phyloP scores from a whole-genome alignment of 2,888 invertebrate species.

The Athalia cordata region DNA sequence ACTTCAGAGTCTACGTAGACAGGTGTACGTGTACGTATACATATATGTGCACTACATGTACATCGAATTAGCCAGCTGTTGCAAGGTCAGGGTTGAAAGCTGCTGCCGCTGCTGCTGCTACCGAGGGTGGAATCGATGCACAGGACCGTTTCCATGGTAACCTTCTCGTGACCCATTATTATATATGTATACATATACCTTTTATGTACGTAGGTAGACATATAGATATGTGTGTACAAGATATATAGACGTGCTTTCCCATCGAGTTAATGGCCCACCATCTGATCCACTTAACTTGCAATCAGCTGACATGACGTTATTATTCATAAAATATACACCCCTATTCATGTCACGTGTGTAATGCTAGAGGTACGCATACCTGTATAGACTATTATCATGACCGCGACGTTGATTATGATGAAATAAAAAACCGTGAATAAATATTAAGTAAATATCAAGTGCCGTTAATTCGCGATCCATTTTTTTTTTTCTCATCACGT shows the following conservation, averaged over 20 bases:
- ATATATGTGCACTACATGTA: not conserved
- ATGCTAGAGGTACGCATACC: too few species aligned
- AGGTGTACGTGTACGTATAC: not conserved
- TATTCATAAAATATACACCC: not conserved
- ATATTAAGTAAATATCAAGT: too few species aligned
- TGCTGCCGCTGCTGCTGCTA: too few species aligned
- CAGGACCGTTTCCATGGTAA: constrained; percentile 64
- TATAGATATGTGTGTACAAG: too few species aligned
- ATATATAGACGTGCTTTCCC: not conserved
- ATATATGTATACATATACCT: constrained; percentile 23
- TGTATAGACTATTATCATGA: too few species aligned
- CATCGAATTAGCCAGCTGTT: constrained; percentile 59
- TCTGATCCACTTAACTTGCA: constrained; percentile 35
- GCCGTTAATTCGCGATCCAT: too few species aligned
- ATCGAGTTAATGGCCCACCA: constrained; percentile 34
- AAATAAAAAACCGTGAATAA: too few species aligned
- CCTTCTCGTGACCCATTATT: constrained; percentile 66
- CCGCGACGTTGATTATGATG: too few species aligned
- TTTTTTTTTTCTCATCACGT: too few species aligned
- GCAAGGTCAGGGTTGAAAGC: constrained; percentile 67
- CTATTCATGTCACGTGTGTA: not conserved
- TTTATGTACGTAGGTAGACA: too few species aligned
- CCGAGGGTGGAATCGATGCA: constrained; percentile 64
- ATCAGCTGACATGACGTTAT: constrained; percentile 9
- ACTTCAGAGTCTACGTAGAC: not conserved